Percentiles rank a stretch among this genome's conserved stretches.
phyloP scores from a whole-genome alignment of 2,888 invertebrate species.

The Fissipunctia ypsillon region DNA sequence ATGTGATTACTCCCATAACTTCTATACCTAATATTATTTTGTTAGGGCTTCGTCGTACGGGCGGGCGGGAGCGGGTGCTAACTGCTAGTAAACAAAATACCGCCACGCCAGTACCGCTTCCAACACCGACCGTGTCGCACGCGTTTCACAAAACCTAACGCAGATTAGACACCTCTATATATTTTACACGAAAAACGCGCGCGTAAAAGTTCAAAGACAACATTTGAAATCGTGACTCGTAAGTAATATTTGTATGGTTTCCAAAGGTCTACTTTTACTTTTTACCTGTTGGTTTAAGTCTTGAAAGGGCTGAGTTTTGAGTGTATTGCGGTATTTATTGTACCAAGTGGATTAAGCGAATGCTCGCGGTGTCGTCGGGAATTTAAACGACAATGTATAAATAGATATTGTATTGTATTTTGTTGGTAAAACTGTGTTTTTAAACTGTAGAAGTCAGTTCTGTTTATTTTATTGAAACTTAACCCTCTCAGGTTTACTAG shows the following conservation, averaged over 20 bases:
- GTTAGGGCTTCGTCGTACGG: slow-evolving; percentile 67
- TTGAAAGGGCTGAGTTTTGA: slow-evolving; percentile 48
- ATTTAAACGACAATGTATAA: slow-evolving; percentile 51
- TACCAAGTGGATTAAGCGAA: slow-evolving; percentile 59
- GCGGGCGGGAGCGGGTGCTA: slow-evolving; percentile 68
- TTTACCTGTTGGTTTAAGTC: slow-evolving; percentile 10
- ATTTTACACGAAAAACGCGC: slow-evolving; percentile 64
- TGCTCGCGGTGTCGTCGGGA: slow-evolving; percentile 35
- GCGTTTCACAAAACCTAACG: slow-evolving; percentile 61
- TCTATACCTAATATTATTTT: slow-evolving; percentile 58
- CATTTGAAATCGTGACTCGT: slow-evolving; percentile 60
- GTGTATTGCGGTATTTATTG: slow-evolving; percentile 59
- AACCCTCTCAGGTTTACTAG: not conserved
- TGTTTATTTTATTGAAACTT: not conserved
- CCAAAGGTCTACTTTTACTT: slow-evolving; percentile 7
- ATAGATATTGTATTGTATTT: slow-evolving; percentile 33
- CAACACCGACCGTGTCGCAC: slow-evolving; percentile 64
- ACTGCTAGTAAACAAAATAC: slow-evolving; percentile 63
- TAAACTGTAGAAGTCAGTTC: slow-evolving; percentile 5
- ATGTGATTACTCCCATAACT: slow-evolving; percentile 44
- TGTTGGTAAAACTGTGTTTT: not conserved
- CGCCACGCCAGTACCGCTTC: slow-evolving; percentile 63
- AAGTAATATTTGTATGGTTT: slow-evolving; percentile 56
- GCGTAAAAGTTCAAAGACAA: slow-evolving; percentile 65
- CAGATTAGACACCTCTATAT: slow-evolving; percentile 46